phyloP scores from a whole-genome alignment of 2,888 invertebrate species.

The Rhamnusium bicolor region DNA sequence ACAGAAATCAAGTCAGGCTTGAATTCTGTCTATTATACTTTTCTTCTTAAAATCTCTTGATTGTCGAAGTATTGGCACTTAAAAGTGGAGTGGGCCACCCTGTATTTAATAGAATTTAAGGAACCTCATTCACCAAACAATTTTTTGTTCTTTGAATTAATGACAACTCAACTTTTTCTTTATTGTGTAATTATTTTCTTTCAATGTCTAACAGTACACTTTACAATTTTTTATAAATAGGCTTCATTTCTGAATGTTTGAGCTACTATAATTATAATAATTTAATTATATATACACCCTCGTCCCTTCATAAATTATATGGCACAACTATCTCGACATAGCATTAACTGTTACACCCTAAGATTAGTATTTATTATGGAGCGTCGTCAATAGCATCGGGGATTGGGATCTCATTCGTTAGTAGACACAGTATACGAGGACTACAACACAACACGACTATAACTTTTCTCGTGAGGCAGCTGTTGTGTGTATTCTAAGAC shows the following conservation, averaged over 20 bases:
- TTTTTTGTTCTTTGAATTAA: too few species aligned
- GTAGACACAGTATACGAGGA: conserved; percentile 15
- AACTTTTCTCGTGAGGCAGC: conserved; percentile 32
- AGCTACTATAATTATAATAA: conserved; percentile 26
- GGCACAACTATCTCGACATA: conserved; percentile 4
- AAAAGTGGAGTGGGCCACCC: too few species aligned
- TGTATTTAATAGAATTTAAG: too few species aligned
- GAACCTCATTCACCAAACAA: too few species aligned
- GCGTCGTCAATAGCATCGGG: conserved; percentile 18
- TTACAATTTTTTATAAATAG: neutral
- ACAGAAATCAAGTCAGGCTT: too few species aligned
- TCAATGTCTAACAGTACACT: too few species aligned
- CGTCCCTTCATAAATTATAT: conserved; percentile 20
- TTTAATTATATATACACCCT: conserved; percentile 24
- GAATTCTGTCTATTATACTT: too few species aligned
- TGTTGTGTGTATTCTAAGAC: conserved; percentile 27
- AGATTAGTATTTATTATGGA: conserved; percentile 34
- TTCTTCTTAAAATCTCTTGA: too few species aligned
- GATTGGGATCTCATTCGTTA: conserved; percentile 15
- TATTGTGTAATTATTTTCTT: too few species aligned
- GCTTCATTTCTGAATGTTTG: neutral
- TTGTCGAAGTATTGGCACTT: too few species aligned
- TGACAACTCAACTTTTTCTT: too few species aligned
- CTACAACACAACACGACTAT: conserved; percentile 16
- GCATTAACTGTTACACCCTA: conserved; percentile 22